phyloP scores from a whole-genome alignment of 1,140 invertebrate genomes.

The Bombus polaris region DNA sequence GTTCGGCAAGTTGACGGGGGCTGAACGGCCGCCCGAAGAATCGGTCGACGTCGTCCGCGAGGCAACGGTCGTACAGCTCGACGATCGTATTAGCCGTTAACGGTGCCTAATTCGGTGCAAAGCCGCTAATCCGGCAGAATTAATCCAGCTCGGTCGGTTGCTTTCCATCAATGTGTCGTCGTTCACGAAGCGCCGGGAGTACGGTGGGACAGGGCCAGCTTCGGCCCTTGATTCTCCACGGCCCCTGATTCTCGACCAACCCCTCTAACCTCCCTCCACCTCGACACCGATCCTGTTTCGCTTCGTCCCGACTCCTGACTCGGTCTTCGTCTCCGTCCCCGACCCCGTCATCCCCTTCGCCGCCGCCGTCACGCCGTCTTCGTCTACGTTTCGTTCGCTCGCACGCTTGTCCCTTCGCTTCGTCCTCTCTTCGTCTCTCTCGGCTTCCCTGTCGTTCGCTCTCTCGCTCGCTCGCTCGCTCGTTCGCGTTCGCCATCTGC shows the following conservation, averaged over 20 bases:
- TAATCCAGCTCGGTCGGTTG: constrained; percentile 70
- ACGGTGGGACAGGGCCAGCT: constrained; percentile 44
- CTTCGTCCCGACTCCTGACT: neutral
- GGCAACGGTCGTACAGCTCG: constrained; percentile 48
- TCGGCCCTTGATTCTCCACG: constrained; percentile 66
- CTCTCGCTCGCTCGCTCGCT: neutral
- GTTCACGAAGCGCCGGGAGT: constrained; percentile 52
- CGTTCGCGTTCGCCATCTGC: neutral
- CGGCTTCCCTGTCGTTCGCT: neutral
- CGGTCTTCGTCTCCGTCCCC: neutral
- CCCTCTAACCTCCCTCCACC: constrained; percentile 33
- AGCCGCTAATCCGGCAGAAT: constrained; percentile 72
- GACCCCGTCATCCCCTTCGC: neutral
- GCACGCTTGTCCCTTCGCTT: too few species aligned
- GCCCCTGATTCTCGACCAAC: constrained; percentile 56
- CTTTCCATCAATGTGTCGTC: constrained; percentile 69
- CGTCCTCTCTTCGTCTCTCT: neutral
- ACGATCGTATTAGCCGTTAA: constrained; percentile 70
- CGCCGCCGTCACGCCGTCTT: neutral
- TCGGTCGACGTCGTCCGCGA: constrained; percentile 2
- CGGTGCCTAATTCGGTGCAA: constrained; percentile 70
- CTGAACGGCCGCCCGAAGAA: neutral
- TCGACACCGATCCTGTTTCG: constrained; percentile 15
- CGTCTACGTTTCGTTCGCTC: neutral
- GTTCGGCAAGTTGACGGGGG: neutral